These are phyloP conservation scores for Campylomormyrus tamandua DNA, from an alignment of 2,113 vertebrate species.

Conservation along the genomic window DNA sequence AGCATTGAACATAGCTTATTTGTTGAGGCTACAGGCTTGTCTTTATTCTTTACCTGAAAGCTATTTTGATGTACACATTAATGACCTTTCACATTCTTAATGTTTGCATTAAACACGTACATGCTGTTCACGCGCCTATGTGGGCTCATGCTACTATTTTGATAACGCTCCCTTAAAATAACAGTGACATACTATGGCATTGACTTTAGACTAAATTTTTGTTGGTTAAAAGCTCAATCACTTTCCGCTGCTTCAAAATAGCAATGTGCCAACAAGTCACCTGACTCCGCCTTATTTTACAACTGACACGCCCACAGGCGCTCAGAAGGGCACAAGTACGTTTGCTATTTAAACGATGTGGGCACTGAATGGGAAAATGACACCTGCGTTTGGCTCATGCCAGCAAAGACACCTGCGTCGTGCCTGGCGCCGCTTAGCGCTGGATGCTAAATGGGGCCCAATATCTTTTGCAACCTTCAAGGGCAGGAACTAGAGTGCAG, in stretches of 20 bases:
- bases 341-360: background rate
- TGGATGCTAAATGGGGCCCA: background rate
- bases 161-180: background rate
- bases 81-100: background rate
- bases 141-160: background rate
- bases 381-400: background rate
- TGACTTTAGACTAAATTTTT: background rate
- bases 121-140: background rate
- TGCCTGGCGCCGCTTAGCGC: background rate
- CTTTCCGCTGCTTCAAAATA: background rate
- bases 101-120: background rate
- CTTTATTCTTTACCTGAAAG: background rate
- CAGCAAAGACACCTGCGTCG: background rate
- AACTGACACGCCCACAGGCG: background rate
- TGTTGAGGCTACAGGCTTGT: background rate
- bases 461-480: background rate
- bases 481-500: background rate
- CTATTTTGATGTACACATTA: background rate
- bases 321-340: background rate
- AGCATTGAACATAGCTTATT: background rate
- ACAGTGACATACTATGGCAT: background rate
- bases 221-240: background rate
- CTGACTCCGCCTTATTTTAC: background rate
- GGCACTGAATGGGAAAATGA: background rate
- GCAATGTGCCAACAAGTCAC: background rate